A percentile compares a stretch with the other conserved stretches of the same genome.
These are phyloP conservation scores for Podarcis muralis DNA, from an alignment of 2,113 vertebrate species.

Conservation along the genomic window DNA sequence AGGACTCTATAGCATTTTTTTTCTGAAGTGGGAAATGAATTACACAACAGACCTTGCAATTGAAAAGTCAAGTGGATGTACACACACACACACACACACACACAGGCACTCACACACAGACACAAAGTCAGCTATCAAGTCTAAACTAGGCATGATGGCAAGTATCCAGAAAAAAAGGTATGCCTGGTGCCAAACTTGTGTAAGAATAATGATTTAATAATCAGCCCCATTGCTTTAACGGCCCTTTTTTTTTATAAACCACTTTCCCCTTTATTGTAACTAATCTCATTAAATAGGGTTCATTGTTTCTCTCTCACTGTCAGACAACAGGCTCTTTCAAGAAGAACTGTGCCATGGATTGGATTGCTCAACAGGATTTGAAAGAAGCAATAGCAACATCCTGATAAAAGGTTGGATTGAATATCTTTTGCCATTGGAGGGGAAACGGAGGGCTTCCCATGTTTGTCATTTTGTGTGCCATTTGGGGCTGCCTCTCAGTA, in stretches of 20 bases:
- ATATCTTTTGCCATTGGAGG: slow-evolving; percentile 54
- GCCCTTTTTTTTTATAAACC: slow-evolving; percentile 16
- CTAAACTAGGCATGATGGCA: slow-evolving; percentile 65
- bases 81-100: slow-evolving; percentile 35
- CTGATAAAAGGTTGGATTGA: slow-evolving; percentile 56
- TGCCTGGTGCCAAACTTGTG: slow-evolving; percentile 68
- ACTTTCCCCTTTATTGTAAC: slow-evolving; percentile 74
- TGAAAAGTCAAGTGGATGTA: slow-evolving; percentile 61
- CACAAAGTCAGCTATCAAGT: slow-evolving; percentile 39
- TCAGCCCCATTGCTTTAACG: slow-evolving; percentile 65
- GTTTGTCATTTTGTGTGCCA: slow-evolving; percentile 22
- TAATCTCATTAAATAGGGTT: slow-evolving; percentile 75
- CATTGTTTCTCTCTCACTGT: slow-evolving; percentile 63
- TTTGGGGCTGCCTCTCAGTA: slow-evolving; percentile 43
- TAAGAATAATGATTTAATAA: slow-evolving; percentile 71
- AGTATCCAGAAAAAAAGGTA: slow-evolving; percentile 77
- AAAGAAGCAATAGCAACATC: slow-evolving; percentile 57
- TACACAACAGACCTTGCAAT: slow-evolving; percentile 58
- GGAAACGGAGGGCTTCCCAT: slow-evolving; percentile 46
- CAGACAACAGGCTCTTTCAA: slow-evolving; percentile 75
- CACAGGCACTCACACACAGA: slow-evolving; percentile 37
- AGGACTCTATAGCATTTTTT: slow-evolving; percentile 66
- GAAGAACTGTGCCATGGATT: slow-evolving; percentile 37
- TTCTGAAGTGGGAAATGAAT: slow-evolving; percentile 70
- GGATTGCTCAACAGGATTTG: slow-evolving; percentile 58